phyloP scores from a whole-genome alignment of 2,113 vertebrate species.

The Paracanthobrama guichenoti region DNA sequence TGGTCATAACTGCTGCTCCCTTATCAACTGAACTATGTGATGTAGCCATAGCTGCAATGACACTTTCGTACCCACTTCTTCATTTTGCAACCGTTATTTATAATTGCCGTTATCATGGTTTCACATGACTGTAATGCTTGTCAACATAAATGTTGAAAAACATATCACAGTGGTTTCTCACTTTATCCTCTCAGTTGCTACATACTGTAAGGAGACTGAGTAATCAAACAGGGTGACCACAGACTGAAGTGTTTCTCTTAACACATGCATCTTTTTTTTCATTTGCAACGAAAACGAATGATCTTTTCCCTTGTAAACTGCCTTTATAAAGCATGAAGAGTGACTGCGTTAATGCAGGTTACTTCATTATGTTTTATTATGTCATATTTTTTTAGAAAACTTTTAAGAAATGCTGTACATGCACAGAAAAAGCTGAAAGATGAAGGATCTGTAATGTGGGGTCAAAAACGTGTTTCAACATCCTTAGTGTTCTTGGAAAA shows the following conservation, averaged over 20 bases:
- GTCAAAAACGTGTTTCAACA: slow-evolving; percentile 24
- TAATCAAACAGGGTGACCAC: slow-evolving; percentile 49
- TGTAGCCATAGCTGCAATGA: slow-evolving; percentile 31
- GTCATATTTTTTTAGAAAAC: neutral
- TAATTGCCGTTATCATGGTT: slow-evolving; percentile 48
- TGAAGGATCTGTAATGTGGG: neutral
- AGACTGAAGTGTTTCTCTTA: slow-evolving; percentile 16
- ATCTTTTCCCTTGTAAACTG: neutral
- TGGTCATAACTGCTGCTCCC: slow-evolving; percentile 27
- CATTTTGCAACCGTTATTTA: slow-evolving; percentile 53
- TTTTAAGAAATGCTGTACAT: neutral
- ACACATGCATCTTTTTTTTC: neutral
- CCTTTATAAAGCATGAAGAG: neutral
- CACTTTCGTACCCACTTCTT: slow-evolving; percentile 56
- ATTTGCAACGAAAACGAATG: slow-evolving; percentile 17
- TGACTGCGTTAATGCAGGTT: neutral
- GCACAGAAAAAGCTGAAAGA: neutral
- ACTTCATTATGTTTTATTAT: neutral
- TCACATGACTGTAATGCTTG: slow-evolving; percentile 36
- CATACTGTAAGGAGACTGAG: slow-evolving; percentile 23
- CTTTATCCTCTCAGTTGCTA: slow-evolving; percentile 38
- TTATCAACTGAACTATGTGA: slow-evolving; percentile 38
- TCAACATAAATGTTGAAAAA: slow-evolving; percentile 45
- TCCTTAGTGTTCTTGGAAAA: slow-evolving; percentile 58
- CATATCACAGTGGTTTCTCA: slow-evolving; percentile 44